A percentile compares a stretch with the other conserved stretches of the same genome.
Conservation (phyloP, 2,888 invertebrate species). For the Eupithecia exiguata region DNA sequence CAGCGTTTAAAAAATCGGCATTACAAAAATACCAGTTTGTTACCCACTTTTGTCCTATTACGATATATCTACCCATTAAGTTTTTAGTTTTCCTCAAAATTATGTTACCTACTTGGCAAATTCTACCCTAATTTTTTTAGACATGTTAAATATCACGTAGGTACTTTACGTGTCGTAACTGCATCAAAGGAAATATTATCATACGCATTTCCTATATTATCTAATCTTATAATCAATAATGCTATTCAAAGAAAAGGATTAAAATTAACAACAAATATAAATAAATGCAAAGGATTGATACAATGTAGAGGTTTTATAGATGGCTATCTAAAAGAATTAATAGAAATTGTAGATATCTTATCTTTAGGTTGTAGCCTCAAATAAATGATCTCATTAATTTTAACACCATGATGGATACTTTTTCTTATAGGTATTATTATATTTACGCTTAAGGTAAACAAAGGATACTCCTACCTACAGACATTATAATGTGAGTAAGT, state of each 20-base stretch:
- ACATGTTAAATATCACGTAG: not conserved
- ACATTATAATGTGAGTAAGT: not conserved
- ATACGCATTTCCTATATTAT: not conserved
- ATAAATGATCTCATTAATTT: not conserved
- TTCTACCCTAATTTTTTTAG: not conserved
- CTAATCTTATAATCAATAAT: not conserved
- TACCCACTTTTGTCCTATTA: too few species aligned
- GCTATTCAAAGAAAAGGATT: not conserved
- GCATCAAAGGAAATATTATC: slow-evolving; percentile 18
- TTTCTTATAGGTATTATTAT: not conserved
- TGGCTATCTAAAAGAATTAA: too few species aligned
- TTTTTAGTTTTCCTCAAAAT: not conserved
- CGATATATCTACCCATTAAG: not conserved
- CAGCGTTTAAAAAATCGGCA: too few species aligned
- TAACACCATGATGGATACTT: not conserved
- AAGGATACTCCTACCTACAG: not conserved
- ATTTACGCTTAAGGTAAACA: not conserved
- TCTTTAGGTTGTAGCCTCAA: not conserved
- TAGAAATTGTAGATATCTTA: too few species aligned
- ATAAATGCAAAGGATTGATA: not conserved
- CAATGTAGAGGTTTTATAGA: not conserved
- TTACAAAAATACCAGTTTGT: too few species aligned
- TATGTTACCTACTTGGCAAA: not conserved
- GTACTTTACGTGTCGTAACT: not conserved
- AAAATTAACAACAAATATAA: not conserved